Evolutionary conservation across 2,113 vertebrate genomes (phyloP).

Genomic region (Nestor notabilis): DNA sequence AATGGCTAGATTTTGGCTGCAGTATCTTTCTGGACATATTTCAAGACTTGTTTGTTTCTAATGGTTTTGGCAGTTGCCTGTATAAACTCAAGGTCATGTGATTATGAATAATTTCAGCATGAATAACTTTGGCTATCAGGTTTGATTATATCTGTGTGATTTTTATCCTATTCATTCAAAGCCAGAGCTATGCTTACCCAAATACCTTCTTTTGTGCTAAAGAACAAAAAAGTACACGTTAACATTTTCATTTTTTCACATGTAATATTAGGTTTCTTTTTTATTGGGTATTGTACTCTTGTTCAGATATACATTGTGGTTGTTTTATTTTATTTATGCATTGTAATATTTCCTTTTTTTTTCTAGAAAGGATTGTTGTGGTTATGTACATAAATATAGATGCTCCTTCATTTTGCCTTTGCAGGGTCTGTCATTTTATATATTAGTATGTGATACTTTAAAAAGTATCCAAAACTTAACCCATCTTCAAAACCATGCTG

Average conservation of each 20-base stretch:
- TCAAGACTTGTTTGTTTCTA: background rate
- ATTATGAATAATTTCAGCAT: constrained; percentile 13
- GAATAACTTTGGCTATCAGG: background rate
- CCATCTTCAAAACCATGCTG: background rate
- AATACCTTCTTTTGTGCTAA: background rate
- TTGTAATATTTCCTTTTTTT: background rate
- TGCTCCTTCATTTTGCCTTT: background rate
- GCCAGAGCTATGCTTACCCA: background rate
- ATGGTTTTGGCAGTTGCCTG: background rate
- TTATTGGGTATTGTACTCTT: background rate
- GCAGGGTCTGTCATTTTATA: background rate
- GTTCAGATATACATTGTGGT: accelerated
- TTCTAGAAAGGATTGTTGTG: background rate
- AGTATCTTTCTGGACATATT: background rate
- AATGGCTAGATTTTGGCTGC: background rate
- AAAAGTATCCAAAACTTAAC: background rate
- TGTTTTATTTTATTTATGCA: background rate
- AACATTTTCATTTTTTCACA: background rate
- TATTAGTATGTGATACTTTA: background rate
- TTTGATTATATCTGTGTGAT: background rate
- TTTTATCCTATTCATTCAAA: background rate
- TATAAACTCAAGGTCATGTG: background rate
- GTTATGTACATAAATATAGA: background rate
- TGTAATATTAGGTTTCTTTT: background rate
- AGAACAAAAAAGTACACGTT: accelerated